Base-by-base conservation (phyloP, 2,888 invertebrate genomes). In the Machimus atricapillus region DNA sequence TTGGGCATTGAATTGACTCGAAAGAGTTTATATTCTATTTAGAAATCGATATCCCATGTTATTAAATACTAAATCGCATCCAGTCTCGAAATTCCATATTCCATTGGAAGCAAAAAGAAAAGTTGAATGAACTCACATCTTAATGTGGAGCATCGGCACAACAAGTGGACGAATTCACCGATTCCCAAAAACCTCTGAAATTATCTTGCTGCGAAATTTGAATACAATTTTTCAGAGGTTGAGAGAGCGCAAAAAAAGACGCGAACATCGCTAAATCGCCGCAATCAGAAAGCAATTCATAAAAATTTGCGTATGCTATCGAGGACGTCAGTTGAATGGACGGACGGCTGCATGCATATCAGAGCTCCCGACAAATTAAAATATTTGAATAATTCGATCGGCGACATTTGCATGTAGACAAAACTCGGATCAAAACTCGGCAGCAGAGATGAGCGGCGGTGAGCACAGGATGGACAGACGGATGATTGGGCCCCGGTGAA, bases 261-360 rank as follows among this genome's bases (percentile, higher is more conserved):
- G 66, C 66, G 66, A 66, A 66, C 66, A 66, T 66, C 66, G 66
- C 78, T 66, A 66, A 78, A 86, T 86, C 66, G 78, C 16, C 23
- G 37, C 86, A 86, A 86, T 86, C 86, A 86, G 56, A 86, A 86
- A 78, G 37, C 78, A 86, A 86, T 86, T 86, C 86, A 86, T 86
- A 86, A 78, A 86, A 86, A 86, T 86, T 86, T 86, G 78, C 77
- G 86, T 78, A 86, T 86, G 34, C 86, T 85, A 74, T 76, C 52
- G 23, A 85, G 74, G 52, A 27, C 37, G 73, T 46, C 79, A 79
- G 82, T 14, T 23, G 82, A 58, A 66, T 37, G 58, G 58, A 82
- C 58, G 34, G 37, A 37, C 58, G 82, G 52, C n/a, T 37, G 34
- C 23, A 82, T 82, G 46, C 85, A 85, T 74, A 85, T 74, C 85